Conservation (phyloP, 2,797 vertebrate genomes). For the Holocentrus rufus region DNA sequence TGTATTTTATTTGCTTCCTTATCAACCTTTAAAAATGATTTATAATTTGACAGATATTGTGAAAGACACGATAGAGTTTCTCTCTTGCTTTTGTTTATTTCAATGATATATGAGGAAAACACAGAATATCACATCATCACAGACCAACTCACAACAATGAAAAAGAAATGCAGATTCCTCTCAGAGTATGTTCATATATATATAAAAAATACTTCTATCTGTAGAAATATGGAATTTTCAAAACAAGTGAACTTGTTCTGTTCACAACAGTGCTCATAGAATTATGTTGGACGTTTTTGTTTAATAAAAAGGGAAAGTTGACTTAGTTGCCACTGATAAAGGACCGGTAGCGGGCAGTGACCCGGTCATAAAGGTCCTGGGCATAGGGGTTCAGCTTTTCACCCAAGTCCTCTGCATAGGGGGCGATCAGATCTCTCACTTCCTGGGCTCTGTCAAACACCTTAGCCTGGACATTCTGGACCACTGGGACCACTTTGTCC, state of each 20-base stretch:
- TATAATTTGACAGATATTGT: neutral
- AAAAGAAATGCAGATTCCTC: no score
- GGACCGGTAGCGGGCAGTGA: slow-evolving; percentile 76
- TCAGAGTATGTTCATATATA: neutral
- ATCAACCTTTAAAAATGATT: no score
- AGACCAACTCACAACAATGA: slow-evolving; percentile 39
- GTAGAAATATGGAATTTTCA: slow-evolving; percentile 12
- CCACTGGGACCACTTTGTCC: no score
- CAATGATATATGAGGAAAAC: slow-evolving; percentile 41
- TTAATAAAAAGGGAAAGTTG: slow-evolving; percentile 3
- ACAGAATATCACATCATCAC: slow-evolving; percentile 39
- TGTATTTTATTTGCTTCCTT: no score
- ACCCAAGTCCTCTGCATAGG: slow-evolving; percentile 82
- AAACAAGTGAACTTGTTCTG: neutral
- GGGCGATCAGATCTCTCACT: slow-evolving; percentile 80
- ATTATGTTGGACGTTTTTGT: slow-evolving; percentile 22
- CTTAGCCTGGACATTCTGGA: slow-evolving; percentile 76
- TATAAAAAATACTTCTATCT: slow-evolving; percentile 27
- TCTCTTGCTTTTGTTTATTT: slow-evolving; percentile 67
- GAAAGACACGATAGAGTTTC: slow-evolving; percentile 18
- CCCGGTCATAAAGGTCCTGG: slow-evolving; percentile 77
- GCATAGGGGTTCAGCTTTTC: slow-evolving; percentile 79
- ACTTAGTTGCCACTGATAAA: slow-evolving; percentile 69
- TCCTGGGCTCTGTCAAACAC: slow-evolving; percentile 71
- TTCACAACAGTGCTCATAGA: neutral